phyloP scores from a whole-genome alignment of 2,113 vertebrate species.

The Laterallus jamaicensis region DNA sequence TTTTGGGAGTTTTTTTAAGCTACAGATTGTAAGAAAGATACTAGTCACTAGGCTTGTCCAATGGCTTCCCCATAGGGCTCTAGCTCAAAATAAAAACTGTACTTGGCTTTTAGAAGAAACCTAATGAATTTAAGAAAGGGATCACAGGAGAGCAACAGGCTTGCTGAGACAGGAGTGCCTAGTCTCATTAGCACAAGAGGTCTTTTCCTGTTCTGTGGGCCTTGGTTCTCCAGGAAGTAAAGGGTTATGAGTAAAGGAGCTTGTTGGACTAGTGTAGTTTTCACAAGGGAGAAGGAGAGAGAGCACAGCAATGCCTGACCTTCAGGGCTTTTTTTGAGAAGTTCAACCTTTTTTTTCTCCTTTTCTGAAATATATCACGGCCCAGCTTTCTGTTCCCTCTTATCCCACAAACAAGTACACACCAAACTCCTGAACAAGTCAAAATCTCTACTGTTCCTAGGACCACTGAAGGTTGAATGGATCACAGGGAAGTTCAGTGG shows the following conservation, averaged over 20 bases:
- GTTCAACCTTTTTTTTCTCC: not conserved
- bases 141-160: not conserved
- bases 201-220: not conserved
- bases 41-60: not conserved
- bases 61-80: not conserved
- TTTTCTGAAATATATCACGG: not conserved
- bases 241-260: not conserved
- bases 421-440: not conserved
- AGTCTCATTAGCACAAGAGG: not conserved
- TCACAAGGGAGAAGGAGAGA: not conserved
- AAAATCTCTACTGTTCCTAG: not conserved
- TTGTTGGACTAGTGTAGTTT: conserved; percentile 13
- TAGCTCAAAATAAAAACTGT: not conserved
- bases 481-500: not conserved
- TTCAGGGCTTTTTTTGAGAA: not conserved
- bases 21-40: not conserved
- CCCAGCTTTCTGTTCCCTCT: not conserved
- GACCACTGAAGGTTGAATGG: not conserved
- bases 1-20: not conserved
- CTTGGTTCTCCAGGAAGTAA: conserved; percentile 6
- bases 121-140: not conserved
- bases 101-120: not conserved
- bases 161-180: not conserved
- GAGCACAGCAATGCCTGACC: not conserved
- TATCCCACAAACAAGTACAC: not conserved